Percentiles rank a stretch among this genome's conserved stretches.
Evolutionary conservation across 2,113 vertebrate species (phyloP).

Genomic region (Pogonocichla stellata): DNA sequence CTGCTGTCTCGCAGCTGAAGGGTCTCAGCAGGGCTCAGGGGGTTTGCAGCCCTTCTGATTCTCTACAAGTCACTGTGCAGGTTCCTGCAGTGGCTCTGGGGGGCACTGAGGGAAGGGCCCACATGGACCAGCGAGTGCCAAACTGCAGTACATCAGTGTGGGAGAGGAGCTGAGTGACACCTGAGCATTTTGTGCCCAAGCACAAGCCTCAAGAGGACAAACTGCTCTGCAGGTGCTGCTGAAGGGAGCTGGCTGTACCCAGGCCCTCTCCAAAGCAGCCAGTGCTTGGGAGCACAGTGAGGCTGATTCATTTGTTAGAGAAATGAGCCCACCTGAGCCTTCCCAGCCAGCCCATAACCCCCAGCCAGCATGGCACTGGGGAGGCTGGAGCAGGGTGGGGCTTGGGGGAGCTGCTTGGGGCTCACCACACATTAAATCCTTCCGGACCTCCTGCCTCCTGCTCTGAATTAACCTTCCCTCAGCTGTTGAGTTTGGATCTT

Average conservation of each 20-base stretch:
- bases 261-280: neutral
- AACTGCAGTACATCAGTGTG: neutral
- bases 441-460: neutral
- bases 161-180: neutral
- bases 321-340: neutral
- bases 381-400: too few relatives aligned
- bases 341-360: neutral
- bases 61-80: neutral
- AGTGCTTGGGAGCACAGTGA: accelerated
- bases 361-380: neutral
- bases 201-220: neutral
- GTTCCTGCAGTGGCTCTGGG: neutral
- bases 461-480: neutral
- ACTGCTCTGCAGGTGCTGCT: neutral
- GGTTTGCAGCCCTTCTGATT: neutral
- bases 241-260: neutral
- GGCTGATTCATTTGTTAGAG: neutral
- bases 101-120: neutral
- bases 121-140: accelerated
- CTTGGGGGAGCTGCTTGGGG: neutral
- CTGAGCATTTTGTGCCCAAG: accelerated
- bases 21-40: neutral
- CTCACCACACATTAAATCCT: neutral
- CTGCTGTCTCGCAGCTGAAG: neutral
- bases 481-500: accelerated